These are phyloP conservation scores for Telmatherina bonti DNA, from an alignment of 2,797 vertebrate species.

Conservation along the genomic window DNA sequence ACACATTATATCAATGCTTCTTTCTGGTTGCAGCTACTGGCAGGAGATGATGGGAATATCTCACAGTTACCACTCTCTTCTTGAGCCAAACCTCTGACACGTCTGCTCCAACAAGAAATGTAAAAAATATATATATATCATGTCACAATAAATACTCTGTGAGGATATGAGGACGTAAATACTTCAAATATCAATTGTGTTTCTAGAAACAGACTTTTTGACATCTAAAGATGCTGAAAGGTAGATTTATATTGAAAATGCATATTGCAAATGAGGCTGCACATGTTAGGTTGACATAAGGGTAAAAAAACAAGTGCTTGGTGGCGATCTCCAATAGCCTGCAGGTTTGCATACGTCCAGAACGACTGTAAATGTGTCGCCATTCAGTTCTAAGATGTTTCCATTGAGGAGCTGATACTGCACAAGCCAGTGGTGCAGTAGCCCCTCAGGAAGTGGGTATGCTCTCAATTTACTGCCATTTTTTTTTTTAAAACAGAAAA, in stretches of 20 bases:
- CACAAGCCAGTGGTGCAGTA: no score
- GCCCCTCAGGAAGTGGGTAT: no score
- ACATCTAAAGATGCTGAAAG: not conserved
- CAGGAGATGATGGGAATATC: not conserved
- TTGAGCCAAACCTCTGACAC: not conserved
- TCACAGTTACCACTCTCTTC: not conserved
- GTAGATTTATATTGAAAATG: not conserved
- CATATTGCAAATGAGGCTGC: rapidly evolving
- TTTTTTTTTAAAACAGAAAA: no score
- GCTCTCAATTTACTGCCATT: no score
- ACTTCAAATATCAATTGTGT: not conserved
- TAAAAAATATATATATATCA: not conserved
- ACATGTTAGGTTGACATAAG: not conserved
- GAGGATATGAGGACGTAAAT: not conserved
- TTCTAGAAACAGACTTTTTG: not conserved
- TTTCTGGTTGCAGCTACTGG: not conserved
- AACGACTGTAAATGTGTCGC: not conserved
- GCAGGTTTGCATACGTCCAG: not conserved
- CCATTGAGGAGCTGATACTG: not conserved
- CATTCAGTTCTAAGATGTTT: slow-evolving; percentile 1
- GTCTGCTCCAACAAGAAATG: not conserved
- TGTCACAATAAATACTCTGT: not conserved
- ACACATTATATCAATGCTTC: not conserved
- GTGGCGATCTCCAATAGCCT: not conserved
- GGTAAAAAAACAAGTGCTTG: not conserved